Conservation (phyloP, 1,140 invertebrate species). For the Coenobita brevimanus region DNA sequence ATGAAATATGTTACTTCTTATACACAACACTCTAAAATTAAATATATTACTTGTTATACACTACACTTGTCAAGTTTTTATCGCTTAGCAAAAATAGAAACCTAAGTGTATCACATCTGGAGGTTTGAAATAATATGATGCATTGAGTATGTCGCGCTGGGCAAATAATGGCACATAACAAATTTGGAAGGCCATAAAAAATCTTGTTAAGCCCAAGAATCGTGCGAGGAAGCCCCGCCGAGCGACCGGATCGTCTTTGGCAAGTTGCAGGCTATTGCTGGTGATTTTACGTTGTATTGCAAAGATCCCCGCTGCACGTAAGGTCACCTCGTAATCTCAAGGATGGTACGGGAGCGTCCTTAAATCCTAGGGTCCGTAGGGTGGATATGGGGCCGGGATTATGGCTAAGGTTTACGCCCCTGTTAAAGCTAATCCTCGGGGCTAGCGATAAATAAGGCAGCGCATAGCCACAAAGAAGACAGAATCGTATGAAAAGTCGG, state of each 20-base stretch:
- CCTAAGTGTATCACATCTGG: constrained; percentile 45
- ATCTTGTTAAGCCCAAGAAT: constrained; percentile 66
- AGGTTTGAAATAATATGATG: constrained; percentile 51
- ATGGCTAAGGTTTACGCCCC: constrained; percentile 37
- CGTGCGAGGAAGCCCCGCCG: constrained; percentile 65
- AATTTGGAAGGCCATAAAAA: constrained; percentile 69
- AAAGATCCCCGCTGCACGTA: constrained; percentile 45
- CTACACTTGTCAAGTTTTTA: too few species aligned
- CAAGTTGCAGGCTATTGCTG: constrained; percentile 66
- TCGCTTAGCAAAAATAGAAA: neutral
- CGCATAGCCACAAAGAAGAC: constrained; percentile 67
- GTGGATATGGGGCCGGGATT: constrained; percentile 17
- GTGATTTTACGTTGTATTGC: constrained; percentile 67
- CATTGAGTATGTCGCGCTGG: constrained; percentile 51
- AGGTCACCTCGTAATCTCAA: constrained; percentile 23
- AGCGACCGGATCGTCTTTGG: constrained; percentile 67
- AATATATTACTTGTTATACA: too few species aligned
- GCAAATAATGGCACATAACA: constrained; percentile 69
- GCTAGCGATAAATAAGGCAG: constrained; percentile 67
- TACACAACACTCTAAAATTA: too few species aligned
- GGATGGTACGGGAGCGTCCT: constrained; percentile 7
- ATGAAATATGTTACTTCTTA: too few species aligned
- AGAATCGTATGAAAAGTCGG: constrained; percentile 69
- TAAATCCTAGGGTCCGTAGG: neutral
- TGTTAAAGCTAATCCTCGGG: constrained; percentile 54